Base-by-base conservation (phyloP, 2,797 vertebrate genomes). In the Urocyon cinereoargenteus region DNA sequence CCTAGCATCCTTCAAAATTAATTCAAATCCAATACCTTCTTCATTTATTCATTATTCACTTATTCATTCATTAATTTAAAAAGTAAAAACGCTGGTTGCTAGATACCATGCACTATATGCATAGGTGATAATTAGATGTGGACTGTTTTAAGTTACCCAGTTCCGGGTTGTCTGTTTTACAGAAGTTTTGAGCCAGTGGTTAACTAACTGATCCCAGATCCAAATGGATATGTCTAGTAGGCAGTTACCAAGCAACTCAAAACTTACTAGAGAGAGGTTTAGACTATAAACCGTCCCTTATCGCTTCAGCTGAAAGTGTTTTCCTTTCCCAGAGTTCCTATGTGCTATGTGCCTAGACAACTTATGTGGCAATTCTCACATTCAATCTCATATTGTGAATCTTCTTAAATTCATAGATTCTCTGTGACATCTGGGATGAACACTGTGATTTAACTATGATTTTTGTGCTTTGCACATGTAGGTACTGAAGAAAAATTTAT, bases 381-480 rank as follows among this genome's bases (percentile, higher is more conserved):
- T 84, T 87, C 34, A 72, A 59, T 86, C 70, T 87, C 57, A 81
- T 51, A 70, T 36, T 53, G 3, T 81, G 34, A 93, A 81, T 21
- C 22, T 62, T 72, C 86, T 86, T 62, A 86, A 78, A 78, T 57
- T 86, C 45, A 92, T 18, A 78, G 36, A 89, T 15, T 90, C 64
- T 75, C 6, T 68, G 12, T 45, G 40, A 45, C 40, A 45, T 45
- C 40, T 45, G 40, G 40, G 40, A 45, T 45, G 40, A 45, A 45
- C 40, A 45, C 40, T 45, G 40, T 45, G 40, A 45, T 8, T 24
- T 93, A 88, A 86, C 72, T 73, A 28, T 79, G 21, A 16, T 81
- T 85, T 91, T 93, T 91, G 16, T 91, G 22, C 5, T 91, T 95
- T 91, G 34, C 8, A 68, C 45, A 55, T 61, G 21, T 26, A 94